Conservation (phyloP, 2,113 vertebrate species). For the Podocnemis expansa region DNA sequence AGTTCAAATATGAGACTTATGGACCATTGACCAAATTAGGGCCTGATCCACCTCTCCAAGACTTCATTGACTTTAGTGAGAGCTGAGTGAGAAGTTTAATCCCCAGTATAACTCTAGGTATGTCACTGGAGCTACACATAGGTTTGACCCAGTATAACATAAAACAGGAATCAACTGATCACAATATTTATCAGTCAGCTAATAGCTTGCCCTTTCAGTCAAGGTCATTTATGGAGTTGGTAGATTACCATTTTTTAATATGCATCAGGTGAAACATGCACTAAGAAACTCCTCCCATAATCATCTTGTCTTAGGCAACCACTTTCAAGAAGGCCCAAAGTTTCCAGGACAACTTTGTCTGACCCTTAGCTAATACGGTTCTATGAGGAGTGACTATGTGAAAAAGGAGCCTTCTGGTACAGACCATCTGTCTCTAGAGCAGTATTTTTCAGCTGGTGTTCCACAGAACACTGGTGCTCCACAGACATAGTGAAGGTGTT, state of each 20-base stretch:
- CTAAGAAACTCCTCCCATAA: not conserved
- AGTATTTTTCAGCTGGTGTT: too few relatives aligned
- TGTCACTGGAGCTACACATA: not conserved
- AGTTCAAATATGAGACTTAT: not conserved
- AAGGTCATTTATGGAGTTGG: too few relatives aligned
- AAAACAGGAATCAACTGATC: accelerated
- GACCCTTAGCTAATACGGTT: not conserved
- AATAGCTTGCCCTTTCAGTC: not conserved
- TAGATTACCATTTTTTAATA: not conserved
- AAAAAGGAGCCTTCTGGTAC: too few relatives aligned
- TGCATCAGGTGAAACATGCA: not conserved
- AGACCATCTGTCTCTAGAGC: too few relatives aligned
- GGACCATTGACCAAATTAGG: accelerated
- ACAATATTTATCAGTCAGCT: not conserved
- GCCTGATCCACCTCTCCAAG: too few relatives aligned
- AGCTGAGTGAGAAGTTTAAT: not conserved
- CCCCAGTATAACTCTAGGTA: not conserved
- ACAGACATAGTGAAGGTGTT: too few relatives aligned
- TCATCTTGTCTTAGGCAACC: not conserved
- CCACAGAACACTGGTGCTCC: too few relatives aligned
- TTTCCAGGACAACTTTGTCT: not conserved
- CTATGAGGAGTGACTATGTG: not conserved
- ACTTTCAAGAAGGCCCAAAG: accelerated
- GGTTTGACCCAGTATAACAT: not conserved
- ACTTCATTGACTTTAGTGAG: not conserved